phyloP scores from a whole-genome alignment of 2,797 vertebrate genomes.

The Taenioides sp. region DNA sequence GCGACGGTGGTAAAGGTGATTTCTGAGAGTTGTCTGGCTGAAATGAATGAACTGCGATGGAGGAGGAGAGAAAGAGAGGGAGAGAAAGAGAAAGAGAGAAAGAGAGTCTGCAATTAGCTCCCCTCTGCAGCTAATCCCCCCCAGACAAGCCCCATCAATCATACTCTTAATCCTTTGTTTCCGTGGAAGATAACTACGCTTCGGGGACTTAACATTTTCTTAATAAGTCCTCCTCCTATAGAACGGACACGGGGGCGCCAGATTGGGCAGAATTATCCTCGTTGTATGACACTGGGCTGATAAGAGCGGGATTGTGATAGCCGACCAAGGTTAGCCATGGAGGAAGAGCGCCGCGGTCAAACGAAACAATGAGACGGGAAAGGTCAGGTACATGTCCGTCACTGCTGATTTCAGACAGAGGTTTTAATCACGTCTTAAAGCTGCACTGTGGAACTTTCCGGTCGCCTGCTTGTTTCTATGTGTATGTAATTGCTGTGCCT shows the following conservation, averaged over 20 bases:
- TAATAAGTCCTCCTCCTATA: constrained; percentile 69
- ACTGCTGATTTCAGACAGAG: neutral
- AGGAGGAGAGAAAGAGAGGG: constrained; percentile 14
- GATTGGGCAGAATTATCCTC: constrained; percentile 67
- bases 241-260: constrained; percentile 55
- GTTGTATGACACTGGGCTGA: constrained; percentile 67
- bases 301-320: constrained; percentile 38
- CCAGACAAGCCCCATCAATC: constrained; percentile 76
- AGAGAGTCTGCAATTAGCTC: constrained; percentile 62
- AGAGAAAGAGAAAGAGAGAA: too few relatives aligned
- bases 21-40: constrained; percentile 44
- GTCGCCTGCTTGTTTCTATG: too few relatives aligned
- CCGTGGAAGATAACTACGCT: constrained; percentile 74
- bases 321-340: neutral
- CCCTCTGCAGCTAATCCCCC: constrained; percentile 69
- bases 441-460: too few relatives aligned
- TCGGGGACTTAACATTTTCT: constrained; percentile 73
- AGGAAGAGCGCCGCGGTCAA: constrained; percentile 9
- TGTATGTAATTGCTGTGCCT: too few relatives aligned
- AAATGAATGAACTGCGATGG: constrained; percentile 21
- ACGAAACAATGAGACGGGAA: constrained; percentile 1
- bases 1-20: constrained; percentile 53
- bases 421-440: neutral
- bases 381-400: neutral
- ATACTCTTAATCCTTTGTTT: constrained; percentile 74